phyloP scores from a whole-genome alignment of 2,888 invertebrate genomes.

The Gisinianus flammeolus region DNA sequence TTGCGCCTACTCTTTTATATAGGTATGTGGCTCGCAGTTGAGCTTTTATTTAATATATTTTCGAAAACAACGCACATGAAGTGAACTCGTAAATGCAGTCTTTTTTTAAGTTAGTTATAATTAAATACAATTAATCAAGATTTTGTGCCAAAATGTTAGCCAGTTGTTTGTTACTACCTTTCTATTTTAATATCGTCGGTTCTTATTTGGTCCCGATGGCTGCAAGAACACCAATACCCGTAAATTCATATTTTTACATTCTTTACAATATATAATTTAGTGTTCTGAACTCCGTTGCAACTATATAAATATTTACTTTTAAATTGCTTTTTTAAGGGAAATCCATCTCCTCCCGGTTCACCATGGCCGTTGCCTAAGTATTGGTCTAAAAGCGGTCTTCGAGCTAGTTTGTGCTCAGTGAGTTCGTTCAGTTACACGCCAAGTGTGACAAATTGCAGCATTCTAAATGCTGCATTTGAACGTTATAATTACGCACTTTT shows the following conservation, averaged over 20 bases:
- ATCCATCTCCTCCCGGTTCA: conserved; percentile 48
- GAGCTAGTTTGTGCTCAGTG: neutral
- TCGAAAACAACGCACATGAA: too few relatives aligned
- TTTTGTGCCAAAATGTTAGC: too few relatives aligned
- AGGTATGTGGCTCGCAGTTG: too few relatives aligned
- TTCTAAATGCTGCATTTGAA: conserved; percentile 46
- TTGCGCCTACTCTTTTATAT: too few relatives aligned
- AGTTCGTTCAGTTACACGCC: conserved; percentile 14
- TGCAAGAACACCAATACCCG: conserved; percentile 46
- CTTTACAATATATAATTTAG: neutral
- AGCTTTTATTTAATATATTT: too few relatives aligned
- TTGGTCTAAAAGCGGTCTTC: neutral
- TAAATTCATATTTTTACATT: conserved; percentile 28
- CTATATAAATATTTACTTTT: neutral
- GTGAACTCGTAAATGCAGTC: too few relatives aligned
- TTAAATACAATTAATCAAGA: too few relatives aligned
- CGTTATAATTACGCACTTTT: conserved; percentile 46
- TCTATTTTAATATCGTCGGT: too few relatives aligned
- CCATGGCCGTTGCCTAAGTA: conserved; percentile 52
- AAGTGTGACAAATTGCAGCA: conserved; percentile 40
- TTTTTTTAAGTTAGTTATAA: too few relatives aligned
- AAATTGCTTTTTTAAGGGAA: conserved; percentile 30
- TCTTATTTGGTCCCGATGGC: conserved; percentile 50
- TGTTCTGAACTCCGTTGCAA: neutral
- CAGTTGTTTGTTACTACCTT: too few relatives aligned